Evolutionary conservation across 2,797 vertebrate species (phyloP).

Genomic region (Chelidonichthys spinosus): DNA sequence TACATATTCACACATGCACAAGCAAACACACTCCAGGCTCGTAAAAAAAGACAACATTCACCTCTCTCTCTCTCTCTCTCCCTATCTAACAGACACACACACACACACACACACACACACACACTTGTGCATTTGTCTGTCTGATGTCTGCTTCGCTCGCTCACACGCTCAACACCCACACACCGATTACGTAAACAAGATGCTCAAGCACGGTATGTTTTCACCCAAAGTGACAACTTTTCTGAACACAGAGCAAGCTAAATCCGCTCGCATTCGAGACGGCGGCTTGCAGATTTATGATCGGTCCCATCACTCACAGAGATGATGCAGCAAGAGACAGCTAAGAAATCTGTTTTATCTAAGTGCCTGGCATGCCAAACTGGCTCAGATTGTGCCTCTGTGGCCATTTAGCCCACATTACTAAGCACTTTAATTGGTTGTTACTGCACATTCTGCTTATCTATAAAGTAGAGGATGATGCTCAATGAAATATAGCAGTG

Average conservation of each 20-base stretch:
- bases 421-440: conserved; percentile 46
- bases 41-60: too few relatives aligned
- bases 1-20: conserved; percentile 33
- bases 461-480: conserved; percentile 32
- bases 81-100: too few relatives aligned
- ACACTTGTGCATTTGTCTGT: conserved; percentile 26
- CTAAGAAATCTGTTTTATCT: conserved; percentile 32
- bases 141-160: conserved; percentile 23
- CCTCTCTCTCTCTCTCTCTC: too few relatives aligned
- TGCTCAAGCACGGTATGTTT: conserved; percentile 27
- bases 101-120: not conserved
- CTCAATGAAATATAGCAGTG: not conserved
- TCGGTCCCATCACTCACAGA: conserved; percentile 34
- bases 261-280: conserved; percentile 39
- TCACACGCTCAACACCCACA: conserved; percentile 17
- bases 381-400: conserved; percentile 40
- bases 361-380: conserved; percentile 32
- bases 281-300: conserved; percentile 58
- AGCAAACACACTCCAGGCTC: not conserved
- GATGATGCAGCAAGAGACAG: conserved; percentile 41
- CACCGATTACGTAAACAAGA: conserved; percentile 44
- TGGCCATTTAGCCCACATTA: conserved; percentile 49
- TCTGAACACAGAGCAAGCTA: conserved; percentile 43
- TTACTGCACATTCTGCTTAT: conserved; percentile 35
- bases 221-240: conserved; percentile 53